Conservation (phyloP, 92 coral and sea anemone genomes). For the Scolanthus callimorphus region DNA sequence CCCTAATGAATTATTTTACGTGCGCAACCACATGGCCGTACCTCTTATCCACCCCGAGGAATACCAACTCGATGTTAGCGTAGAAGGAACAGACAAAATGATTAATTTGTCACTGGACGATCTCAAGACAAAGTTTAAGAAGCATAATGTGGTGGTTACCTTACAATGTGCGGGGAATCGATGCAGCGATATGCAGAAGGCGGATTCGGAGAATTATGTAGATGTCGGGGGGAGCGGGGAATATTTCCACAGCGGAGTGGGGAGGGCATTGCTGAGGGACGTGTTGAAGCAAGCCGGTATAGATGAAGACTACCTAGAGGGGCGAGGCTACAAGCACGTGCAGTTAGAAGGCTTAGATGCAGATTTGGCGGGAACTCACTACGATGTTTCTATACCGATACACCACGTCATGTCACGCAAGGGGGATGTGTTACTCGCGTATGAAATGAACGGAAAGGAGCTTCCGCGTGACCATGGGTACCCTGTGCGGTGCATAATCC, state of each 20-base stretch:
- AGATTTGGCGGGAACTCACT: constrained; percentile 34
- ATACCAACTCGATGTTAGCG: constrained; percentile 37
- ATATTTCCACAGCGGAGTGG: constrained; percentile 52
- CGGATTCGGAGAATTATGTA: constrained; percentile 36
- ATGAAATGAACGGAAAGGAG: constrained; percentile 56
- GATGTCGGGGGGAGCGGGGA: constrained; percentile 47
- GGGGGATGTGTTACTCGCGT: constrained; percentile 46
- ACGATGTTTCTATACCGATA: constrained; percentile 54
- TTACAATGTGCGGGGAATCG: constrained; percentile 58
- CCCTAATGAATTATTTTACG: constrained; percentile 52
- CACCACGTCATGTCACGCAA: constrained; percentile 29
- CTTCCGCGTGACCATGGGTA: constrained; percentile 67
- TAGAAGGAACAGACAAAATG: constrained; percentile 18
- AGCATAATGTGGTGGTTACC: constrained; percentile 37
- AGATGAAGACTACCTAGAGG: background rate
- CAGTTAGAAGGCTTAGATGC: constrained; percentile 48
- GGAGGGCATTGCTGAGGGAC: constrained; percentile 50
- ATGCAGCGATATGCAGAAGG: constrained; percentile 49
- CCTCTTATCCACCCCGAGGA: constrained; percentile 32
- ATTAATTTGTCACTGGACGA: constrained; percentile 25
- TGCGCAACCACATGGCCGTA: constrained; percentile 54
- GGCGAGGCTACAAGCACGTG: background rate
- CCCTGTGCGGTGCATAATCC: no score
- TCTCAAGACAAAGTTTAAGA: constrained; percentile 53
- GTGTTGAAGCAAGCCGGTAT: constrained; percentile 10